Base-by-base conservation (phyloP, 1,140 invertebrate species). In the Ceratitis capitata region DNA sequence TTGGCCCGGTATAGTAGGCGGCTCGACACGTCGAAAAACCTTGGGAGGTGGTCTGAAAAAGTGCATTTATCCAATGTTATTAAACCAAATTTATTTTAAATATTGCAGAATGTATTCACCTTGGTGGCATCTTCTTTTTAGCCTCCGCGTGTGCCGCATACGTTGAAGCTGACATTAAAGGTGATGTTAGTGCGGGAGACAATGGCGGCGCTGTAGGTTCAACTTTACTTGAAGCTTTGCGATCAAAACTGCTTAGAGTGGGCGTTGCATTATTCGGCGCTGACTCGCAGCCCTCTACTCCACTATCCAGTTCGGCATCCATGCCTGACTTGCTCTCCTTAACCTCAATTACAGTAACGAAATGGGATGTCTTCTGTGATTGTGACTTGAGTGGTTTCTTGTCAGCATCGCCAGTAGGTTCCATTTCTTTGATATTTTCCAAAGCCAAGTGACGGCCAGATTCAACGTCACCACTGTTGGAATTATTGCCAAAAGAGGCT, bases 341-440 rank as follows among this genome's bases (percentile, higher is more conserved):
- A 3, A 97, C 96, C 94, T 97, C 96, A 87, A 97, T 97, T 78
- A 97, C 97, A 85, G 97, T 97, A 86, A 97, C 94, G 93, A 97
- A 97, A 92, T 96, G 96, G 91, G 95, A 94, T 90, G 93, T 94
- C 93, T 89, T 92, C 86, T 94, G 92, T 85, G 87, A 86, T 86
- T 87, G 16, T 56, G 87, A 85, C 86, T 83, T 84, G 86, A 87
- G n/a, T 61, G 87, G 86, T 87, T 83, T 84, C 14, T 58, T 47
- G 2, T 12, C 29, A 26, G 64, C 39, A 39, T 56, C 85, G 39
- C 53, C 53, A 82, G 82, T 14, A n/a, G 74, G 9, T 39, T 84
- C 61, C 10, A 58, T 6, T 39, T 78, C 69, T 26, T 45, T 42
- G 23, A 78, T 78, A 16, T 78, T 23, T 45, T 78, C 69, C 39